These are phyloP conservation scores for Colletes gigas DNA, from an alignment of 1,140 invertebrate species.

Conservation along the genomic window DNA sequence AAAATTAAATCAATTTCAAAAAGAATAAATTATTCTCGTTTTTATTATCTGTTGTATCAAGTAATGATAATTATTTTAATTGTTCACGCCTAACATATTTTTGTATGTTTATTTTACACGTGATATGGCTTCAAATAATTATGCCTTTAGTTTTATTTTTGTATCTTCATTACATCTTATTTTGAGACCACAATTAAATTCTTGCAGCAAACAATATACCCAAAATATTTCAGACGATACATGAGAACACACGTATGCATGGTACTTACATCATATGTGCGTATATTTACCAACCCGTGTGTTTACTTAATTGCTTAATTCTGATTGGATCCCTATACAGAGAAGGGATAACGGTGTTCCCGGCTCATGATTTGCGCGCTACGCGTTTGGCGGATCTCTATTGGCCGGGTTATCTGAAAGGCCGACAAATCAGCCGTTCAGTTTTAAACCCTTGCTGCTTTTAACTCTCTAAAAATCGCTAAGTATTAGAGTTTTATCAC, in stretches of 20 bases:
- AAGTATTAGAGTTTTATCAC: conserved; percentile 38
- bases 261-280: background rate
- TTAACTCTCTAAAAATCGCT: conserved; percentile 21
- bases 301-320: conserved; percentile 60
- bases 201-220: background rate
- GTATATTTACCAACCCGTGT: background rate
- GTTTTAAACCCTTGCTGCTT: conserved; percentile 43
- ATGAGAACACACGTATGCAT: no score
- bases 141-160: background rate
- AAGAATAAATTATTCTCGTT: no score
- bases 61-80: no score
- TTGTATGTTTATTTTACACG: no score
- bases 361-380: conserved; percentile 50
- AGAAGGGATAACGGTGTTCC: conserved; percentile 22
- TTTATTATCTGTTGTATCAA: no score
- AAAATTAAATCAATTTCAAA: no score
- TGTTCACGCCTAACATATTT: no score
- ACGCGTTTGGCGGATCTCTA: conserved; percentile 26
- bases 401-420: conserved; percentile 48
- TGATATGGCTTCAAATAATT: no score
- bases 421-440: conserved; percentile 54
- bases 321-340: conserved; percentile 49
- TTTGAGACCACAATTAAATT: background rate
- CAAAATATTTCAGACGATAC: background rate
- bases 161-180: background rate